These are phyloP conservation scores for Hololepta plana DNA, from an alignment of 2,888 invertebrate species.

Conservation along the genomic window DNA sequence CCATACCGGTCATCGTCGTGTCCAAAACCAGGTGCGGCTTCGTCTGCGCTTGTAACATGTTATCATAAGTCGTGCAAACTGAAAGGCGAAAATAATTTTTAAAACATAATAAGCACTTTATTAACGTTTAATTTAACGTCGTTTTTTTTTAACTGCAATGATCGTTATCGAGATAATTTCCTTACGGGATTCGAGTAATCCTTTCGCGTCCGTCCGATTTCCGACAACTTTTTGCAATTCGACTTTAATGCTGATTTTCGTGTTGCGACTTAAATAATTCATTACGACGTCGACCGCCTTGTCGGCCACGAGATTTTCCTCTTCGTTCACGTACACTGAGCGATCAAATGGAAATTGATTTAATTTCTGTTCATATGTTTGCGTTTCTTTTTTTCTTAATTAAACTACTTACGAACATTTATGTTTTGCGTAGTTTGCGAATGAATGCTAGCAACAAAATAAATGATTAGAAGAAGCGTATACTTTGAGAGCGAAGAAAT, in stretches of 20 bases:
- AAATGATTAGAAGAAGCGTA: slow-evolving; percentile 1
- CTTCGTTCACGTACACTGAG: slow-evolving; percentile 57
- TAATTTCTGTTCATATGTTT: not conserved
- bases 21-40: slow-evolving; percentile 67
- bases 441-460: slow-evolving; percentile 5
- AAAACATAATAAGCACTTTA: too few species aligned
- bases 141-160: too few species aligned
- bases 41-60: slow-evolving; percentile 40
- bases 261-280: slow-evolving; percentile 50
- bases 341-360: slow-evolving; percentile 8
- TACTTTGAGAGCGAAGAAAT: too few species aligned
- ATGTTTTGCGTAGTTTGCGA: slow-evolving; percentile 54
- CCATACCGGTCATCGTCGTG: slow-evolving; percentile 61
- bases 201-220: slow-evolving; percentile 53
- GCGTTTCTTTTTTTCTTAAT: not conserved
- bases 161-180: slow-evolving; percentile 6
- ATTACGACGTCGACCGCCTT: slow-evolving; percentile 52
- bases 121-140: too few species aligned
- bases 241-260: slow-evolving; percentile 43
- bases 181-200: slow-evolving; percentile 51
- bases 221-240: slow-evolving; percentile 45
- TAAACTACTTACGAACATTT: slow-evolving; percentile 45
- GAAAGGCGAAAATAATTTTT: too few species aligned
- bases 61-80: slow-evolving; percentile 59
- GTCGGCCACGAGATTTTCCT: slow-evolving; percentile 50